Evolutionary conservation across 2,797 vertebrate species (phyloP).

Genomic region (Linurgus olivaceus): DNA sequence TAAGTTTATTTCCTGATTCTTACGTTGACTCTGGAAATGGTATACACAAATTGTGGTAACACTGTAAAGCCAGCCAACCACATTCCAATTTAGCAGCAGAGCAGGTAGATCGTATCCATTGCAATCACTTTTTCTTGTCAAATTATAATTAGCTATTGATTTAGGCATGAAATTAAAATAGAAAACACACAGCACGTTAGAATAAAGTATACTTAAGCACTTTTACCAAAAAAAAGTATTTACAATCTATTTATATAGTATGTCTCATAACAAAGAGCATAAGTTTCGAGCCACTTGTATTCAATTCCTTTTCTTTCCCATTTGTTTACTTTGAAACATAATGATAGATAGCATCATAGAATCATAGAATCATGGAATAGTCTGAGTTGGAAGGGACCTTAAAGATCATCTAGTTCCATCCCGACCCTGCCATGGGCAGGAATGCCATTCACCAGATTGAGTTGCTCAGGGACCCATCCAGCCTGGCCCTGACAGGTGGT

Average conservation of each 20-base stretch:
- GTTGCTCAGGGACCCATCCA: not conserved
- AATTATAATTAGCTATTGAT: constrained; percentile 75
- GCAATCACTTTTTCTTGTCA: constrained; percentile 59
- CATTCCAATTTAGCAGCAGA: constrained; percentile 37
- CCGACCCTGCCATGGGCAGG: not conserved
- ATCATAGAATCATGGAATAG: not conserved
- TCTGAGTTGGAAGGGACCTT: not conserved
- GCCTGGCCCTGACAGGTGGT: not conserved
- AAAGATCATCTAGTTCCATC: not conserved
- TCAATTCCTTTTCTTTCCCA: not conserved
- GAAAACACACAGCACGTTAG: constrained; percentile 61
- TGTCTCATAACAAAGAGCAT: constrained; percentile 36
- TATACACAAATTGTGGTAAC: constrained; percentile 10
- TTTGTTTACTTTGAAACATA: constrained; percentile 7
- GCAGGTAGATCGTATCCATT: constrained; percentile 51
- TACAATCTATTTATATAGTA: constrained; percentile 57
- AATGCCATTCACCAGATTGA: not conserved
- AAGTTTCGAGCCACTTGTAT: constrained; percentile 47
- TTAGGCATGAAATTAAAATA: constrained; percentile 70
- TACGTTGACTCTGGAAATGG: not conserved
- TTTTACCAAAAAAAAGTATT: constrained; percentile 65
- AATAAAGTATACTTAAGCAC: constrained; percentile 70
- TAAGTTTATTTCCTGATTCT: constrained; percentile 45
- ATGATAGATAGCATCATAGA: not conserved
- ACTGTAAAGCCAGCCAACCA: constrained; percentile 9